Evolutionary conservation across 2,797 vertebrate genomes (phyloP), one percentile per base, ranked within the genome.

Genomic region (Parauchenoglanis ngamensis): DNA sequence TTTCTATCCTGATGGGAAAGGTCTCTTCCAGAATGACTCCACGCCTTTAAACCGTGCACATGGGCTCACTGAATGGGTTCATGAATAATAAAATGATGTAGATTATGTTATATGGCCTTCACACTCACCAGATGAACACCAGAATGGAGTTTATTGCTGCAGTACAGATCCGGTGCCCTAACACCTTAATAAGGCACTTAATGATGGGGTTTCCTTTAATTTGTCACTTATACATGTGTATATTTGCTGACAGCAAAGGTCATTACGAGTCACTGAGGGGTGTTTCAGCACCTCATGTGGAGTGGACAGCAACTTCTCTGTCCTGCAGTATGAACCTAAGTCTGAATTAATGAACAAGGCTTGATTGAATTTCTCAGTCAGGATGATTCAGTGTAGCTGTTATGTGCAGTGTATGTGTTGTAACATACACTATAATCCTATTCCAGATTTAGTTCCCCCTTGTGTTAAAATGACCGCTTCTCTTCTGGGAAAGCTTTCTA

Each of bases 271-370:
- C 63, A 67, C 28, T 46, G 3, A 78, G 68, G 82, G 59, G 23
- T 23, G 73, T 88, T 91, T 91, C 91, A 91, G 89, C 89, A 91
- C 89, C 90, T 73, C 85, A 12, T 56, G 59, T 78, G 44, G 54
- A 23, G 44, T 89, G 92, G 91, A 92, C 91, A 92, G 90, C 91
- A 10, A 87, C 89, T 65, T 89, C 68, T 52, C 68, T 77, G 86
- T 76, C 85, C 77, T 88, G 46, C 28, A 57, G 68, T 46, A 82
- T 83, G 68, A 89, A 65, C 11, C 35, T 35, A 59, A 83, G 28
- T 70, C 35, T 59, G 49, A 70, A 70, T 73, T 85, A 67, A 87
- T 65, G 23, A 35, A 88, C 59, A 21, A 31, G n/a, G 49, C 31
- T 73, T 21, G 63, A 83, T 0, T n/a, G 13, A 11, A 57, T 88